Base-by-base conservation (phyloP, 2,113 vertebrate species). In the Centrocercus urophasianus region DNA sequence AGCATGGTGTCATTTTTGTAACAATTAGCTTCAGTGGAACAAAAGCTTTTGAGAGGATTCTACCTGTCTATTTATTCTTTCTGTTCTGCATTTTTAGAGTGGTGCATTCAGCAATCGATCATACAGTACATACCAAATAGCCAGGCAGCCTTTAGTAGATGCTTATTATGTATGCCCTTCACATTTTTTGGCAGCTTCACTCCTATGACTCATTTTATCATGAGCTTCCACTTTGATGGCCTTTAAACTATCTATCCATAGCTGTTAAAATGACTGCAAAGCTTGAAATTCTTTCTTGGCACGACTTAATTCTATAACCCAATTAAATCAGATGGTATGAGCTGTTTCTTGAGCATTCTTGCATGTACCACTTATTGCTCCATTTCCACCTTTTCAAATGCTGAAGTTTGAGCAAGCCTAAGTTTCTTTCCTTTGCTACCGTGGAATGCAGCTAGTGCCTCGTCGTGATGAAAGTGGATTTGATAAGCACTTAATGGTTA, bases 221-320 rank as follows among this genome's bases (percentile, higher is more conserved):
- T 82, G 65, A 92, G 91, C 84, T 97, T 94, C 81, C 65, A 88
- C 60, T 97, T 93, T 94, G 89, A 95, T 95, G 84, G 91, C 92
- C 85, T 96, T 96, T 97, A 95, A 94, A 89, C 86, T 96, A 54
- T 91, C 84, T 89, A 83, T 79, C 85, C 45, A 45, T 89, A 93
- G 79, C 87, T 91, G 85, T 93, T 95, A 86, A 93, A 96, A 91
- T 84, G 52, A 82, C 79, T 95, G 78, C 84, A 95, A 87, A 90
- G 82, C 89, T 95, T 93, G 57, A 93, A 96, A 91, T 86, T 36
- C 54, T 90, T 95, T 83, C 85, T 89, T 94, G 76, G 72, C 65
- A 79, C 3, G 0, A 86, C 67, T 96, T 95, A 94, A 89, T 93
- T 95, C 89, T 91, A 56, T 90, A 95, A 91, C 79, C 72, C 48